These are phyloP conservation scores for Sceloporus tristichus DNA, from an alignment of 2,113 vertebrate species.

Conservation along the genomic window DNA sequence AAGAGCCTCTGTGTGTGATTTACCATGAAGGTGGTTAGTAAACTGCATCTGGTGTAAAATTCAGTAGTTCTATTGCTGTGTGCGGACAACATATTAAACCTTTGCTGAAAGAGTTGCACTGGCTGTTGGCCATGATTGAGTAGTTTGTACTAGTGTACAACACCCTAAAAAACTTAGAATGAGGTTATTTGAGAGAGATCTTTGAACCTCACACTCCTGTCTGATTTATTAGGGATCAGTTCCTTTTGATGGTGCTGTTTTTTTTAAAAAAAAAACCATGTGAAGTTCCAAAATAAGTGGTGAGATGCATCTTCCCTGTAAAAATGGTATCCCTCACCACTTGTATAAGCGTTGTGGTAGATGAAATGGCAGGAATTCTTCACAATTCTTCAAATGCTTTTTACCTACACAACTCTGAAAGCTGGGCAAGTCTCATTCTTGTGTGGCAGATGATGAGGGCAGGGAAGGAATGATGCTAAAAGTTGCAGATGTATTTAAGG, in stretches of 20 bases:
- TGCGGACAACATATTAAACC: too few species aligned
- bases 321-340: background rate
- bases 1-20: too few species aligned
- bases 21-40: too few species aligned
- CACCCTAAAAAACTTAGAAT: too few species aligned
- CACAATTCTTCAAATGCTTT: background rate
- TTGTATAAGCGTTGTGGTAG: background rate
- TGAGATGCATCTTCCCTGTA: background rate
- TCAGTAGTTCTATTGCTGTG: too few species aligned
- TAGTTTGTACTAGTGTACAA: too few species aligned
- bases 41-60: too few species aligned
- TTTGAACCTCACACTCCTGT: too few species aligned
- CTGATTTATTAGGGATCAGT: background rate
- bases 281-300: background rate
- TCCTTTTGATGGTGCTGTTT: background rate
- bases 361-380: background rate
- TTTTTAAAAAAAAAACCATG: background rate
- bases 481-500: background rate
- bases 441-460: background rate
- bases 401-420: background rate
- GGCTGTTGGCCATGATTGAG: too few species aligned
- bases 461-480: background rate
- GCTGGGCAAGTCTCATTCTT: background rate
- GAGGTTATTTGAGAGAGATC: too few species aligned
- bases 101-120: too few species aligned